A percentile compares a stretch with the other conserved stretches of the same genome.
Conservation (phyloP, 1,140 invertebrate genomes). For the Ips typographus region DNA sequence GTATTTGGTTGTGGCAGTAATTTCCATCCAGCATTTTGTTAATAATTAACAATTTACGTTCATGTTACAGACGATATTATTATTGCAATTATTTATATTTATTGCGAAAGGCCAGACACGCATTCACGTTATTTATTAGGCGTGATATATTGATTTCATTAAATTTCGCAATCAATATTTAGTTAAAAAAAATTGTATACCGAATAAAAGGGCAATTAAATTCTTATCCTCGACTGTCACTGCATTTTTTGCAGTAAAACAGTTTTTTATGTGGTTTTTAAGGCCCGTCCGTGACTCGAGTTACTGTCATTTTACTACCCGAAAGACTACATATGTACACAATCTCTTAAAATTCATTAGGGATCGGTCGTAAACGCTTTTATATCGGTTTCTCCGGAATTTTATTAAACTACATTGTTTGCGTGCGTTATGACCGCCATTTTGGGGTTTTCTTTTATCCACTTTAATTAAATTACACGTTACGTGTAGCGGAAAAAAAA, state of each 20-base stretch:
- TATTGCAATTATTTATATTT: constrained; percentile 16
- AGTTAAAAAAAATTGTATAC: too few relatives aligned
- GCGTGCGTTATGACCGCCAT: too few relatives aligned
- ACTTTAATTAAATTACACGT: too few relatives aligned
- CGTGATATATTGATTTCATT: constrained; percentile 14
- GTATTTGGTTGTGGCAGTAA: neutral
- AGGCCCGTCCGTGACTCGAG: neutral
- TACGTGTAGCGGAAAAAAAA: too few relatives aligned
- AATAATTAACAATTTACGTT: constrained; percentile 13
- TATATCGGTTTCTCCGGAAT: neutral
- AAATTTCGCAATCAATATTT: neutral
- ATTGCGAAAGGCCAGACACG: constrained; percentile 4
- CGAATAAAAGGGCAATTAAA: too few relatives aligned
- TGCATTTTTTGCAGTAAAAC: neutral
- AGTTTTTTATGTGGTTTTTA: constrained; percentile 3
- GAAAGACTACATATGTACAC: neutral
- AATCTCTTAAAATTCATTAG: constrained; percentile 1
- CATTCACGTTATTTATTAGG: neutral
- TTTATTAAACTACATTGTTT: too few relatives aligned
- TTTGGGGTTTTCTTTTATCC: too few relatives aligned
- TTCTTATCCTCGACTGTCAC: too few relatives aligned
- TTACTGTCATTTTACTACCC: constrained; percentile 4
- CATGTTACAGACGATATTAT: constrained; percentile 4
- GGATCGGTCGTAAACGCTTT: constrained; percentile 7
- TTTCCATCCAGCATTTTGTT: neutral